Conservation (phyloP, 2,888 invertebrate species). For the Zhengitettix transpicula region DNA sequence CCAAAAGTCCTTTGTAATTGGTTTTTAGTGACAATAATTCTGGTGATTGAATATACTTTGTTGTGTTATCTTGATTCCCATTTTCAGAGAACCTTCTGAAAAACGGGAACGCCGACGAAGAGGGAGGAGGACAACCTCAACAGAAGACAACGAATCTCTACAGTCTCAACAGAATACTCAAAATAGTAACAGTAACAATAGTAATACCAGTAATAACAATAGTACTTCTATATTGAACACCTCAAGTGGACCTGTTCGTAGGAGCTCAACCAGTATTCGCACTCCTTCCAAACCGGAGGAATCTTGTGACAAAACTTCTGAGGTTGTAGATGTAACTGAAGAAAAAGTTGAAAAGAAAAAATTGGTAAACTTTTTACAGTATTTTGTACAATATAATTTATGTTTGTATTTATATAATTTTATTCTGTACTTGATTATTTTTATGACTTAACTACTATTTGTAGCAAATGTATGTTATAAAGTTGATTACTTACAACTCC, state of each 20-base stretch:
- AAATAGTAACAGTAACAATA: conserved; percentile 7
- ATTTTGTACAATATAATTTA: no score
- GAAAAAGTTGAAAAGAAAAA: conserved; percentile 2
- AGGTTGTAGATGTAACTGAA: not conserved
- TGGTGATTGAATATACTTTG: no score
- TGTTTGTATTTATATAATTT: no score
- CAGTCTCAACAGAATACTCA: conserved; percentile 2
- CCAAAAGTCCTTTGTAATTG: no score
- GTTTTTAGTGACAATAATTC: no score
- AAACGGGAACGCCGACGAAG: conserved; percentile 28
- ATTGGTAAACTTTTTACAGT: not conserved
- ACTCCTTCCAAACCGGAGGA: not conserved
- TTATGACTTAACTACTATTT: no score
- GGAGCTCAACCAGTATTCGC: not conserved
- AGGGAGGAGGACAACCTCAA: conserved; percentile 15
- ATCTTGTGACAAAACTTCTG: conserved; percentile 3
- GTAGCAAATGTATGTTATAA: no score
- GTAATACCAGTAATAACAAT: conserved; percentile 12
- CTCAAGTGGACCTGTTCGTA: not conserved
- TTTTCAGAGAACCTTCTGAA: conserved; percentile 9
- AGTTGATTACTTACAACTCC: no score
- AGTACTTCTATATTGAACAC: not conserved
- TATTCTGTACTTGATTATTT: no score
- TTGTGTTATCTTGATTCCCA: no score
- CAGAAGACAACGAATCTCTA: conserved; percentile 4